These are phyloP conservation scores for Eugnorisma glareosa DNA, from an alignment of 2,888 invertebrate genomes.

Conservation along the genomic window DNA sequence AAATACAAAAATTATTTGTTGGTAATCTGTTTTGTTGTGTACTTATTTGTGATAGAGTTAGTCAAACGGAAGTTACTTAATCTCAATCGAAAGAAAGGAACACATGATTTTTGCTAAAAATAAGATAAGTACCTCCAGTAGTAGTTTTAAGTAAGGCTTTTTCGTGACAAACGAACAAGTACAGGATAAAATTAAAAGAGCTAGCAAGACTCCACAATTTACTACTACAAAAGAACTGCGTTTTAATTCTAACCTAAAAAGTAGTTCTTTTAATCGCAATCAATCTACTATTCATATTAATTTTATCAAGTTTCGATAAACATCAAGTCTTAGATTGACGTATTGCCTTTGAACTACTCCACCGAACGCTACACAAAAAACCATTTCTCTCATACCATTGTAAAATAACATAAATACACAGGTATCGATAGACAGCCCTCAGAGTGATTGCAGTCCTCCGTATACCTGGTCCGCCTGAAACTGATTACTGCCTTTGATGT, in stretches of 20 bases:
- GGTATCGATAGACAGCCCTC: background rate
- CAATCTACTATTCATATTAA: background rate
- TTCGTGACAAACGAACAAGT: background rate
- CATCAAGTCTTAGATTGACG: background rate
- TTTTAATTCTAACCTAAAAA: background rate
- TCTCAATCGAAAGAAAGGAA: background rate
- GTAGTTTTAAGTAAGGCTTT: background rate
- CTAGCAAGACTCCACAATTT: background rate
- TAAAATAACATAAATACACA: background rate
- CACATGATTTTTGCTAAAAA: background rate
- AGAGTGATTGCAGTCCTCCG: constrained; percentile 17
- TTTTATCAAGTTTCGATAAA: background rate
- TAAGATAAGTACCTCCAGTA: background rate
- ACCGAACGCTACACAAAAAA: background rate
- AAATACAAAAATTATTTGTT: no score
- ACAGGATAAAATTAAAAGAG: background rate
- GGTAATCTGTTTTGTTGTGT: background rate
- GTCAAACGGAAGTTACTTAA: background rate
- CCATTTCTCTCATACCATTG: background rate
- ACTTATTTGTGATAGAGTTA: background rate
- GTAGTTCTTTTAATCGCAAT: background rate
- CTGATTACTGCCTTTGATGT: constrained; percentile 58
- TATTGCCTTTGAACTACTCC: background rate
- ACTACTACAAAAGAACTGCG: background rate
- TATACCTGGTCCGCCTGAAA: constrained; percentile 6